Evolutionary conservation across 2,888 invertebrate species (phyloP), one percentile per base, ranked within the genome.

Genomic region (Steinernema carpocapsae): DNA sequence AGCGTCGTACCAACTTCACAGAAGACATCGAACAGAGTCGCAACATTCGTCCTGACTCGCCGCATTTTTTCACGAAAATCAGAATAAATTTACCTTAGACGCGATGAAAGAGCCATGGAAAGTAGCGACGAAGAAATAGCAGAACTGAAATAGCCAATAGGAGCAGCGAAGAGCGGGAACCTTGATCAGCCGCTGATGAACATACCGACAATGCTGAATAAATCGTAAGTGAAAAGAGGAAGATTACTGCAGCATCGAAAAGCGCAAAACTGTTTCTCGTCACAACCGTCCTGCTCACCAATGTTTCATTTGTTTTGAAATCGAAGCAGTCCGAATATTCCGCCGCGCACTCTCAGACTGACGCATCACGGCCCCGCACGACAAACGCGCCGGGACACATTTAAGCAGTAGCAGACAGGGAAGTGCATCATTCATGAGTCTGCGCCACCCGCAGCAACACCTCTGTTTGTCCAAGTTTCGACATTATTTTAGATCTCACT

Each of bases 1-100:
- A 48, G 17, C 19, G 22, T 42, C 3, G 78, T 80, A 0, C 77
- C 80, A 24, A 84, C 76, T 70, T 84, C 84, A 51, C 81, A 82
- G 74, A 84, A 85, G 1, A 86, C 86, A 64, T 86, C 86, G 73
- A 85, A 86, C 0, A 83, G 76, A 6, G 85, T 85, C 7, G 79
- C 82, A 56, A 82, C 78, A 74, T 84, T 79, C 12, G 72, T 46
- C 72, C 85, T 85, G n/a, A n/a, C n/a, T n/a, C n/a, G 37, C 3
- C 3, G 10, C 37, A 37, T 37, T 37, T 37, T 37, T 37, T 6
- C 37, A 10, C 3, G 10, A 37, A 37, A 3, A 12, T 1, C 14
- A 3, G 7, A 26, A 32, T 6, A 32, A 32, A 32, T 32, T 17
- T 14, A 64, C 64, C 64, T 64, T 32, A 64, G 19, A 12, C 64